These are phyloP conservation scores for Prinia subflava DNA, from an alignment of 2,113 vertebrate genomes.

Conservation along the genomic window DNA sequence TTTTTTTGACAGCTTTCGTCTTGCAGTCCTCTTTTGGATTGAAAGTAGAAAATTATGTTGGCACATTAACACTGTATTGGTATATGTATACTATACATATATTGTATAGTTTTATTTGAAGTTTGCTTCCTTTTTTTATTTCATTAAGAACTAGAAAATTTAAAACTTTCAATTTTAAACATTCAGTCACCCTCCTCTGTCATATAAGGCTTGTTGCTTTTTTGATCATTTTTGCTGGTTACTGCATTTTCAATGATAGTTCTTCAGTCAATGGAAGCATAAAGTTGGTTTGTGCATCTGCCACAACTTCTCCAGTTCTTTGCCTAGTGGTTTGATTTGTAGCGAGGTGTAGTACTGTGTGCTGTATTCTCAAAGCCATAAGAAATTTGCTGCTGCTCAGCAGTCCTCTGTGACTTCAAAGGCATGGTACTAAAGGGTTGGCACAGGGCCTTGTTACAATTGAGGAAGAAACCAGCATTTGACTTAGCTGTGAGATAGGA, in stretches of 20 bases:
- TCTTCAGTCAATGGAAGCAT: background rate
- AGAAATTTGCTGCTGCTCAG: background rate
- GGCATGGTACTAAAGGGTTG: background rate
- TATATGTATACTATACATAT: background rate
- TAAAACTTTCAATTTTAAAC: background rate
- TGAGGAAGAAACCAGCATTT: background rate
- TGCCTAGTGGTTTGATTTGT: background rate
- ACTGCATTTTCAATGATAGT: background rate
- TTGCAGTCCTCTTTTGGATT: background rate
- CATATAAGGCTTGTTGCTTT: background rate
- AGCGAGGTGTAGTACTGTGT: background rate
- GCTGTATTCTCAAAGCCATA: background rate
- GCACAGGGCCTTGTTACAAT: background rate
- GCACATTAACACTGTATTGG: background rate
- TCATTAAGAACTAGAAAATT: background rate
- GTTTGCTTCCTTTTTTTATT: background rate
- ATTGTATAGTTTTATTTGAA: background rate
- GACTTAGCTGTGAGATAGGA: background rate
- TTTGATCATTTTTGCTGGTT: background rate
- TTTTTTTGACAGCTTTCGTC: background rate
- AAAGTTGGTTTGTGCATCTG: background rate
- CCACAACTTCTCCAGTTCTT: background rate
- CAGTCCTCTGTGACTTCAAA: background rate
- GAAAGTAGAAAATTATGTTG: background rate
- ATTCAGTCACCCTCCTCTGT: background rate